Evolutionary conservation across 2,888 invertebrate species (phyloP).

Genomic region (Catocala fraxini): DNA sequence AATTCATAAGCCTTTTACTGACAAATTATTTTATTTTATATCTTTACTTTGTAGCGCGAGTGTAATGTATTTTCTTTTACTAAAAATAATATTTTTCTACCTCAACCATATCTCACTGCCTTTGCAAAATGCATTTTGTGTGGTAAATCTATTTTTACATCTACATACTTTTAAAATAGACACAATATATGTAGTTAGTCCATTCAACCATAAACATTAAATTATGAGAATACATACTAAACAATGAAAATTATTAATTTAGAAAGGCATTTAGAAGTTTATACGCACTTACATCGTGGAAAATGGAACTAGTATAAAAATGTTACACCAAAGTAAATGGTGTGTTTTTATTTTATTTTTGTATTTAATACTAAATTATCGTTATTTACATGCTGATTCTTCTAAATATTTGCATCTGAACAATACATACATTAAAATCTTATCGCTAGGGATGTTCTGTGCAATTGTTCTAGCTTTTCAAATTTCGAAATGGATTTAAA

Average conservation of each 20-base stretch:
- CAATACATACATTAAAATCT: slow-evolving; percentile 87
- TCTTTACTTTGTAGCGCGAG: slow-evolving; percentile 5
- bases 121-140: slow-evolving; percentile 32
- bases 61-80: slow-evolving; percentile 2
- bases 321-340: slow-evolving; percentile 70
- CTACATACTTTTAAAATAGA: slow-evolving; percentile 40
- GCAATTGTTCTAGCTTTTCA: slow-evolving; percentile 79
- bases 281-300: slow-evolving; percentile 26
- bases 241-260: slow-evolving; percentile 27
- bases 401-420: slow-evolving; percentile 88
- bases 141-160: slow-evolving; percentile 37
- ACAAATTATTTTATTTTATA: slow-evolving; percentile 5
- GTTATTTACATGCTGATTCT: slow-evolving; percentile 85
- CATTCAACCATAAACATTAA: slow-evolving; percentile 41
- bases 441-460: slow-evolving; percentile 76
- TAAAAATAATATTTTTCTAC: slow-evolving; percentile 8
- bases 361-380: slow-evolving; percentile 70
- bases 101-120: slow-evolving; percentile 23
- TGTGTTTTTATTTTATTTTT: slow-evolving; percentile 57
- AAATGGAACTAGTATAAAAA: slow-evolving; percentile 65
- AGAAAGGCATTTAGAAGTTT: slow-evolving; percentile 26
- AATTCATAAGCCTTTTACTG: slow-evolving; percentile 13
- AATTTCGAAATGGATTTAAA: slow-evolving; percentile 37
- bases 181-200: slow-evolving; percentile 42
- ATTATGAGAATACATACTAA: slow-evolving; percentile 37